These are phyloP conservation scores for Barbus barbus DNA, from an alignment of 2,113 vertebrate species.

Conservation along the genomic window DNA sequence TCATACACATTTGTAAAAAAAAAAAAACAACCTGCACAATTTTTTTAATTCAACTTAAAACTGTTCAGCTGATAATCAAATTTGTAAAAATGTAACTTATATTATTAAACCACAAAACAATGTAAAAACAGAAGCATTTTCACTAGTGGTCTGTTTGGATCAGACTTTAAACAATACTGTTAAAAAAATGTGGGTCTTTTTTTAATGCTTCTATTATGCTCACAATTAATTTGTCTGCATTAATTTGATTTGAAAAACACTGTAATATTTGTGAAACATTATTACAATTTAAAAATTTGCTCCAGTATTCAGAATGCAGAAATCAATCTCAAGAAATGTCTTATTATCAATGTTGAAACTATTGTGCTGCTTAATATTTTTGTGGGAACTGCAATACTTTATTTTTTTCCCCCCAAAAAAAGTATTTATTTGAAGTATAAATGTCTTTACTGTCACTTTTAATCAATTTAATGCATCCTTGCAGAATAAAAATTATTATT, in stretches of 20 bases:
- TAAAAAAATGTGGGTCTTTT: neutral
- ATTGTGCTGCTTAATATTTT: too few relatives aligned
- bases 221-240: neutral
- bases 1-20: too few relatives aligned
- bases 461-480: too few relatives aligned
- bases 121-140: neutral
- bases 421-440: too few relatives aligned
- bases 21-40: neutral
- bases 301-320: too few relatives aligned
- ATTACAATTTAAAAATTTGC: neutral
- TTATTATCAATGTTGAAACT: too few relatives aligned
- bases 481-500: too few relatives aligned
- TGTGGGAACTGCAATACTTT: too few relatives aligned
- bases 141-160: neutral
- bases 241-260: neutral
- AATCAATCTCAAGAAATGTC: too few relatives aligned
- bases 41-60: neutral
- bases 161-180: neutral
- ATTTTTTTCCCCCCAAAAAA: too few relatives aligned
- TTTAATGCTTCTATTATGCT: neutral
- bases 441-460: too few relatives aligned
- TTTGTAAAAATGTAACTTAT: neutral
- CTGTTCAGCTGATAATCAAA: neutral
- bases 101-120: neutral
- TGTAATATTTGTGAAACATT: neutral